Percentiles rank a stretch among this genome's conserved stretches.
Conservation (phyloP, 2,888 invertebrate genomes). For the Mactromeris polynyma region DNA sequence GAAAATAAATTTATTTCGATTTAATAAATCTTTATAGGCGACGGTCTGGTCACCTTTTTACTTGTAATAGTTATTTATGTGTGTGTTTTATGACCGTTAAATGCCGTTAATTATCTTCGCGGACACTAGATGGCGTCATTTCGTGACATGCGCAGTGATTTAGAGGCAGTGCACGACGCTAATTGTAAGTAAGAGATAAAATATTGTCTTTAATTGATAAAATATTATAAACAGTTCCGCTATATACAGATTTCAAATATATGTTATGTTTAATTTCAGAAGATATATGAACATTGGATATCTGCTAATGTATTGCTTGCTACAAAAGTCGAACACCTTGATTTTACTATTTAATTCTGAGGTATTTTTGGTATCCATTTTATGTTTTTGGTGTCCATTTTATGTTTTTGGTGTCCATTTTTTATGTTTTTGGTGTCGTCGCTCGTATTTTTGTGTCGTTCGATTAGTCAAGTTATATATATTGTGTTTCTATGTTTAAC, state of each 20-base stretch:
- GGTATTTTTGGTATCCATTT: too few species aligned
- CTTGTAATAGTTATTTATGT: conserved; percentile 40
- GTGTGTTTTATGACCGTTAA: conserved; percentile 59
- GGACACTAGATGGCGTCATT: conserved; percentile 60
- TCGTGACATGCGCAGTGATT: conserved; percentile 63
- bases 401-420: too few species aligned
- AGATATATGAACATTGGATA: conserved; percentile 22
- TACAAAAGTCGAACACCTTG: too few species aligned
- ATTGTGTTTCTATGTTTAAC: too few species aligned
- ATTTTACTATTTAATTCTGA: too few species aligned
- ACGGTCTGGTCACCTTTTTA: conserved; percentile 33
- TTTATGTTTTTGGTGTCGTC: too few species aligned
- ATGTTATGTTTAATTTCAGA: background rate
- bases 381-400: too few species aligned
- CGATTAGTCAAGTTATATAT: too few species aligned
- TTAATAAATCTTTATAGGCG: conserved; percentile 37
- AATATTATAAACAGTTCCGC: conserved; percentile 25
- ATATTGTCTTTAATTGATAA: conserved; percentile 34
- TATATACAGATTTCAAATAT: background rate
- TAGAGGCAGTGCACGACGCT: conserved; percentile 30
- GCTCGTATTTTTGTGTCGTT: too few species aligned
- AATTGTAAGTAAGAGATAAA: conserved; percentile 5
- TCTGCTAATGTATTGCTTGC: background rate
- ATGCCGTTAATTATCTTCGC: conserved; percentile 46
- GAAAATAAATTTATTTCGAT: conserved; percentile 19